These are phyloP conservation scores for Tachina fera DNA, from an alignment of 2,888 invertebrate genomes.

Conservation along the genomic window DNA sequence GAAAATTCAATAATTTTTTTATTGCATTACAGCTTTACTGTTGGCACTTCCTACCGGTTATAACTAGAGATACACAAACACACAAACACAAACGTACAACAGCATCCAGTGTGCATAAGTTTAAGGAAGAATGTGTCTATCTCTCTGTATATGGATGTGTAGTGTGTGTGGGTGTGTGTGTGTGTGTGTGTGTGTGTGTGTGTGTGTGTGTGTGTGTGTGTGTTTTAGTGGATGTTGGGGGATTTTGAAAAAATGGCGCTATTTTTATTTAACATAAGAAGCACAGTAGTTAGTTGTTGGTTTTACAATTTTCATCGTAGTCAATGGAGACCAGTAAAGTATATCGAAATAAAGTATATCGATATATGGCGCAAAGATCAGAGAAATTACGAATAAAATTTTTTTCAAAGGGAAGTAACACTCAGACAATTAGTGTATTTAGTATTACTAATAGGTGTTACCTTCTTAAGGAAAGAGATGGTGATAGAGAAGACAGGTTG, in stretches of 20 bases:
- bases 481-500: no score
- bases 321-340: no score
- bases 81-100: background rate
- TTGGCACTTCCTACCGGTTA: no score
- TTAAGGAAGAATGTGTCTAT: conserved; percentile 40
- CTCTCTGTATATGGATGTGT: conserved; percentile 17
- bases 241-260: conserved; percentile 55
- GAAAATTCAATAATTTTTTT: no score
- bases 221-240: conserved; percentile 36
- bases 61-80: conserved; percentile 28
- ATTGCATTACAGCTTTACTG: no score
- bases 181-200: conserved; percentile 28
- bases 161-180: conserved; percentile 27
- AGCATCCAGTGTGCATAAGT: conserved; percentile 31
- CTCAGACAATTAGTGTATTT: no score
- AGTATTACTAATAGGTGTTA: no score
- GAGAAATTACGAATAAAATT: no score
- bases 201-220: conserved; percentile 29
- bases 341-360: no score
- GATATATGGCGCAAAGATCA: no score
- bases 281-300: conserved; percentile 46
- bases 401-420: no score
- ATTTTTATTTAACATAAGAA: conserved; percentile 27
- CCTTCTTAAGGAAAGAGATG: no score
- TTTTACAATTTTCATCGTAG: background rate